These are phyloP conservation scores for Excalfactoria chinensis DNA, from an alignment of 2,113 vertebrate species.

Conservation along the genomic window DNA sequence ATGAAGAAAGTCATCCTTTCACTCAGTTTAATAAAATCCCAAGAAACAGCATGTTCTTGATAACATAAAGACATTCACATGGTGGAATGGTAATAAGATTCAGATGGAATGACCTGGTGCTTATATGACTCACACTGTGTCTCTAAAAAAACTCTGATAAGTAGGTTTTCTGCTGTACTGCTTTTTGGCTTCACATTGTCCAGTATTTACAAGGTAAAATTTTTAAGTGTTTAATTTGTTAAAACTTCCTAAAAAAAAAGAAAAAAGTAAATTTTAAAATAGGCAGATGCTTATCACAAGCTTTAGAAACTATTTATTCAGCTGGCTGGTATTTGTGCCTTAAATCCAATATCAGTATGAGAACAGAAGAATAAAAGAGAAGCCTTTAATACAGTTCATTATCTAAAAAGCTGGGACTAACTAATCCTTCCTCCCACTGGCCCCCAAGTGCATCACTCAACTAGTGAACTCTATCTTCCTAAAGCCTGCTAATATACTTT, in stretches of 20 bases:
- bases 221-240: neutral
- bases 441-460: neutral
- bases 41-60: neutral
- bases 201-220: neutral
- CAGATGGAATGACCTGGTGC: neutral
- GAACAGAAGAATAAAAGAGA: neutral
- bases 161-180: neutral
- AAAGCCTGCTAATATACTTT: neutral
- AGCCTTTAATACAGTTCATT: slow-evolving; percentile 24
- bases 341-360: neutral
- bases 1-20: slow-evolving; percentile 16
- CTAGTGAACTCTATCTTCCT: neutral
- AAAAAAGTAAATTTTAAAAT: neutral
- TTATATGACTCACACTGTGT: neutral
- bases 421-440: neutral
- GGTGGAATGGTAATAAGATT: neutral
- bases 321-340: slow-evolving; percentile 26
- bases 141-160: slow-evolving; percentile 16
- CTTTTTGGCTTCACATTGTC: neutral
- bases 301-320: slow-evolving; percentile 50
- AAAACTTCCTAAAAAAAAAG: slow-evolving; percentile 4
- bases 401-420: neutral
- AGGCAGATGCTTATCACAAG: slow-evolving; percentile 5
- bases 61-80: neutral
- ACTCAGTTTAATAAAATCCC: slow-evolving; percentile 37